These are phyloP conservation scores for Chydorus sphaericus DNA, from an alignment of 2,888 invertebrate species.

Conservation along the genomic window DNA sequence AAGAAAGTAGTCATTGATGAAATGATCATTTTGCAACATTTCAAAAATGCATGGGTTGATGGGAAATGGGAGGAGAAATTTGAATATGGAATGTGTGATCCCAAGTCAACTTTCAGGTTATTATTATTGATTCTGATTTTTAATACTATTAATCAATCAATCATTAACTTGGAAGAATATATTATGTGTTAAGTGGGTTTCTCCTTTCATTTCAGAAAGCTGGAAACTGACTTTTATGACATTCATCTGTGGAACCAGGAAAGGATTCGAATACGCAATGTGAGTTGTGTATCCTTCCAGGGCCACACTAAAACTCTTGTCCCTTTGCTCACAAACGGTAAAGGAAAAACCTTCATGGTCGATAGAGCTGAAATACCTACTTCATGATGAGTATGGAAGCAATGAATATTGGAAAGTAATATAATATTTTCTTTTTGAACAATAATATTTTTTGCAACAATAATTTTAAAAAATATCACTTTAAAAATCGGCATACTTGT, in stretches of 20 bases:
- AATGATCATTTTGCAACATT: constrained; percentile 70
- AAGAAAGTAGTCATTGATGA: constrained; percentile 48
- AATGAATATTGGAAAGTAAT: constrained; percentile 51
- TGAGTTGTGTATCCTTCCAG: constrained; percentile 69
- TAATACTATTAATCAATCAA: too few species aligned
- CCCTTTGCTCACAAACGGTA: neutral
- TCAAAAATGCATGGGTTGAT: constrained; percentile 64
- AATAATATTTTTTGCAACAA: too few species aligned
- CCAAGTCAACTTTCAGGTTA: constrained; percentile 24
- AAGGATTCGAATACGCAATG: constrained; percentile 46
- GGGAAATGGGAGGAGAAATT: constrained; percentile 72
- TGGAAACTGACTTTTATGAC: constrained; percentile 25
- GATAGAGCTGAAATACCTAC: constrained; percentile 68
- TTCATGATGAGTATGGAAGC: constrained; percentile 78
- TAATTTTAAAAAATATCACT: neutral
- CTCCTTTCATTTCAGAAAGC: constrained; percentile 22
- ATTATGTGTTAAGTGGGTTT: neutral
- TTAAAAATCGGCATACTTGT: neutral
- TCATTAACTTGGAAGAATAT: neutral
- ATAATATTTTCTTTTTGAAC: neutral
- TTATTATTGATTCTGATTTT: constrained; percentile 3
- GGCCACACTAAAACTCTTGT: constrained; percentile 35
- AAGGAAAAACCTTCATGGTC: constrained; percentile 44
- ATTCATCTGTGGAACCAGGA: constrained; percentile 56
- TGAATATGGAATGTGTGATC: constrained; percentile 41